Evolutionary conservation across 2,113 vertebrate genomes (phyloP).

Genomic region (Lontra canadensis): DNA sequence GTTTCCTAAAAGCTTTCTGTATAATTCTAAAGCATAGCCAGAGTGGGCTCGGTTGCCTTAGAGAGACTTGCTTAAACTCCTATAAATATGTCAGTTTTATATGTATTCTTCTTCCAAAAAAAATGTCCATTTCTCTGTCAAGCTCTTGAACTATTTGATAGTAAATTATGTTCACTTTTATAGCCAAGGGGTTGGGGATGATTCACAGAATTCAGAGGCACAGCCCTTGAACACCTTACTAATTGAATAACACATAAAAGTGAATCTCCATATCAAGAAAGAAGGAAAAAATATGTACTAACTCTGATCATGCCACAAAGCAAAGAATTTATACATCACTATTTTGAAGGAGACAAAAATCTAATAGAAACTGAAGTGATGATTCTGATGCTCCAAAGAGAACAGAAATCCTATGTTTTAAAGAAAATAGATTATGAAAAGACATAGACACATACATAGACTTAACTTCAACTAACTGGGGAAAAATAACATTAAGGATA

Average conservation of each 20-base stretch:
- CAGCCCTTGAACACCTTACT: conserved; percentile 24
- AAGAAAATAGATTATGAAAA: conserved; percentile 27
- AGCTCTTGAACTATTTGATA: conserved; percentile 32
- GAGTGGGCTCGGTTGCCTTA: not conserved
- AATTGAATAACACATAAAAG: conserved; percentile 64
- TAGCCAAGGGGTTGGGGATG: not conserved
- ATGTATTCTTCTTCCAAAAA: not conserved
- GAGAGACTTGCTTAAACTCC: not conserved
- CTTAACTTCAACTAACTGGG: not conserved
- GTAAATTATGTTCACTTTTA: conserved; percentile 52
- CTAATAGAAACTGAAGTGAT: conserved; percentile 46
- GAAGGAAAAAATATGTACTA: conserved; percentile 27
- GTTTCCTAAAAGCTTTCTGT: not conserved
- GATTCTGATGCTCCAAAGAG: not conserved
- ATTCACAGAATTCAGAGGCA: conserved; percentile 48
- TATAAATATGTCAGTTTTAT: conserved; percentile 8
- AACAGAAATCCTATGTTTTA: conserved; percentile 42
- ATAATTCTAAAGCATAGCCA: not conserved
- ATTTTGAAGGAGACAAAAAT: conserved; percentile 58
- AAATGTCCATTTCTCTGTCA: conserved; percentile 49
- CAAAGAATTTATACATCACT: conserved; percentile 47
- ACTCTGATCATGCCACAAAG: conserved; percentile 24
- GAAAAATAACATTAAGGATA: not conserved
- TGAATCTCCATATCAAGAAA: conserved; percentile 13
- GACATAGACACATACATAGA: not conserved